Percentiles rank a stretch among this genome's conserved stretches.
These are phyloP conservation scores for Chironomus striatipennis DNA, from an alignment of 1,140 invertebrate species.

Conservation along the genomic window DNA sequence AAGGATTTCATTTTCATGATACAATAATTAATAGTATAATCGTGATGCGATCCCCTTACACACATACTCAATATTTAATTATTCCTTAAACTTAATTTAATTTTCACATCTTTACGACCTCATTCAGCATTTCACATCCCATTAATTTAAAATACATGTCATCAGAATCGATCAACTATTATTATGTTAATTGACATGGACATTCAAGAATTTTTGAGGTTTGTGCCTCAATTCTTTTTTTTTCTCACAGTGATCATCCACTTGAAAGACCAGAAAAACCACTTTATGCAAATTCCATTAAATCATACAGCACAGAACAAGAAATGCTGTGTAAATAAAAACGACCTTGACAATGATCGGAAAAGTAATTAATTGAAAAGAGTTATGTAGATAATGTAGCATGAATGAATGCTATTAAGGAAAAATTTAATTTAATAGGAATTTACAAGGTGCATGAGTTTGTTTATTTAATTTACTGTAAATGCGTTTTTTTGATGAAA, in stretches of 20 bases:
- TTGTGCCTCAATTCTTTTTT: neutral
- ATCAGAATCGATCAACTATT: neutral
- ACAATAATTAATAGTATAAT: neutral
- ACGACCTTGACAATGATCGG: neutral
- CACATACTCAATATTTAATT: neutral
- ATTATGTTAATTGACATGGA: neutral
- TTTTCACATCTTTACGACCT: neutral
- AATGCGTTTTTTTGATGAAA: neutral
- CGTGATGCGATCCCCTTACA: neutral
- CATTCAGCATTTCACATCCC: neutral
- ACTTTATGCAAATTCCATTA: neutral
- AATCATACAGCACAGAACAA: neutral
- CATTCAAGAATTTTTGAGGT: neutral
- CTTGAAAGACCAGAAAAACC: neutral
- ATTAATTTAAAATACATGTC: neutral
- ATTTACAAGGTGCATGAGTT: neutral
- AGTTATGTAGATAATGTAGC: neutral
- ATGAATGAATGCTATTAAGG: constrained; percentile 2
- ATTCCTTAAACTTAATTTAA: neutral
- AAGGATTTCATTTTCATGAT: neutral
- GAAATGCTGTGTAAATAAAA: neutral
- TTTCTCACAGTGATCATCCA: neutral
- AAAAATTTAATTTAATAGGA: neutral
- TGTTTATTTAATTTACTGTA: neutral
- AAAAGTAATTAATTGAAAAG: neutral